A percentile compares a stretch with the other conserved stretches of the same genome.
Evolutionary conservation across 2,797 vertebrate species (phyloP).

Genomic region (Furcifer pardalis): DNA sequence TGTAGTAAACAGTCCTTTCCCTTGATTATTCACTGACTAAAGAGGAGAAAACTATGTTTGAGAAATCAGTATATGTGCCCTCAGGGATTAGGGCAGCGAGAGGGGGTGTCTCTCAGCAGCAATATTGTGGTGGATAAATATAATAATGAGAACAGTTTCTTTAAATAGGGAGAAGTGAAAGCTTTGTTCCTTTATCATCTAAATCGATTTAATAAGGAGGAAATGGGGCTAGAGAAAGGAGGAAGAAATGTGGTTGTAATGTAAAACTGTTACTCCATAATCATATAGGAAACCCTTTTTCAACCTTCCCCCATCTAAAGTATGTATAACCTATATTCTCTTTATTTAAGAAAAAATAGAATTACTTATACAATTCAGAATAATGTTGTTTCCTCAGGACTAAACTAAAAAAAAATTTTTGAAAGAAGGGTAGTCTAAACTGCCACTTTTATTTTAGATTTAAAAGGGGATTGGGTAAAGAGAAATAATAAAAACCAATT

Average conservation of each 20-base stretch:
- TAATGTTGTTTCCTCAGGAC: slow-evolving; percentile 26
- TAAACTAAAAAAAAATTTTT: neutral
- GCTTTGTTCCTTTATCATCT: slow-evolving; percentile 63
- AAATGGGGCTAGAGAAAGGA: neutral
- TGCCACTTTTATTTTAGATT: neutral
- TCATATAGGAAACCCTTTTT: slow-evolving; percentile 6
- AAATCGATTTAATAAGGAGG: slow-evolving; percentile 40
- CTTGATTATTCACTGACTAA: slow-evolving; percentile 54
- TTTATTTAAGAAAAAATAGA: slow-evolving; percentile 21
- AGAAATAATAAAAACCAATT: neutral
- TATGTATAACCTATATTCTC: neutral
- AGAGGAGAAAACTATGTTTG: slow-evolving; percentile 23
- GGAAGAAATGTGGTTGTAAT: neutral
- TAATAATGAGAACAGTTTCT: slow-evolving; percentile 67
- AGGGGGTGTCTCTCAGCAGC: slow-evolving; percentile 41
- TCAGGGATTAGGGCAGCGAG: slow-evolving; percentile 42
- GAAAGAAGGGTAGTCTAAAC: neutral
- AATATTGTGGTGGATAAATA: slow-evolving; percentile 57
- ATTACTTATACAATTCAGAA: slow-evolving; percentile 35
- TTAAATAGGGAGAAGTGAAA: slow-evolving; percentile 68
- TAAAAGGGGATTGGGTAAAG: too few species aligned
- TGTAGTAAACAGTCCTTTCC: neutral
- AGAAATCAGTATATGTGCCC: slow-evolving; percentile 54
- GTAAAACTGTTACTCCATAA: slow-evolving; percentile 6
- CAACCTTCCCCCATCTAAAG: neutral